These are phyloP conservation scores for Saccostrea cuccullata DNA, from an alignment of 1,140 invertebrate species.

Conservation along the genomic window DNA sequence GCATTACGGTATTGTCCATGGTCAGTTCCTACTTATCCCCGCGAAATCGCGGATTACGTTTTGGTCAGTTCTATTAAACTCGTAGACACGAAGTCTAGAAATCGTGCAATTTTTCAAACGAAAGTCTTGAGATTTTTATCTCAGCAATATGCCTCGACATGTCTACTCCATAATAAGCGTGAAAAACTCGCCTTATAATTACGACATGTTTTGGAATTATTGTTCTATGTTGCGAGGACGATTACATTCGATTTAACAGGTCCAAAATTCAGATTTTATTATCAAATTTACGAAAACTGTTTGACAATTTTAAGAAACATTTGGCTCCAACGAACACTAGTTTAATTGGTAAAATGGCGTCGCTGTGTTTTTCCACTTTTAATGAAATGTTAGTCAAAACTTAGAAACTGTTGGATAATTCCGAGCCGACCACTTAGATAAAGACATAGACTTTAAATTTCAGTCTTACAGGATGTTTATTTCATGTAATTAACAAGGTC, in stretches of 20 bases:
- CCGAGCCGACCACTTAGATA: constrained; percentile 16
- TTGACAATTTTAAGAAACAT: constrained; percentile 31
- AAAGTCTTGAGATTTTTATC: constrained; percentile 12
- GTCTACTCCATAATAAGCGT: constrained; percentile 14
- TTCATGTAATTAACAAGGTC: constrained; percentile 28
- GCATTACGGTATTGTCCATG: neutral
- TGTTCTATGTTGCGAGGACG: constrained; percentile 1
- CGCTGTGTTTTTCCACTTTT: constrained; percentile 30
- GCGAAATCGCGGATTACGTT: constrained; percentile 13
- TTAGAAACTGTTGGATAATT: constrained; percentile 24
- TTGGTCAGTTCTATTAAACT: constrained; percentile 4
- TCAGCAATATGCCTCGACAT: constrained; percentile 10
- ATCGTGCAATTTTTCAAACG: constrained; percentile 30
- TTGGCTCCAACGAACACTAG: constrained; percentile 11
- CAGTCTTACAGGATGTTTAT: constrained; percentile 23
- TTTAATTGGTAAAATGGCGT: constrained; percentile 32
- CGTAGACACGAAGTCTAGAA: constrained; percentile 6
- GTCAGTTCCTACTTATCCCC: neutral
- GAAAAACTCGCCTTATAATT: constrained; percentile 31
- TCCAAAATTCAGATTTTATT: constrained; percentile 25
- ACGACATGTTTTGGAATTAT: constrained; percentile 17
- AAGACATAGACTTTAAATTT: neutral
- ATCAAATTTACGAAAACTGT: constrained; percentile 36
- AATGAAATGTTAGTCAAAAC: constrained; percentile 38
- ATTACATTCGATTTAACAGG: constrained; percentile 25